Base-by-base conservation (phyloP, 2,113 vertebrate species). In the Calonectris borealis region DNA sequence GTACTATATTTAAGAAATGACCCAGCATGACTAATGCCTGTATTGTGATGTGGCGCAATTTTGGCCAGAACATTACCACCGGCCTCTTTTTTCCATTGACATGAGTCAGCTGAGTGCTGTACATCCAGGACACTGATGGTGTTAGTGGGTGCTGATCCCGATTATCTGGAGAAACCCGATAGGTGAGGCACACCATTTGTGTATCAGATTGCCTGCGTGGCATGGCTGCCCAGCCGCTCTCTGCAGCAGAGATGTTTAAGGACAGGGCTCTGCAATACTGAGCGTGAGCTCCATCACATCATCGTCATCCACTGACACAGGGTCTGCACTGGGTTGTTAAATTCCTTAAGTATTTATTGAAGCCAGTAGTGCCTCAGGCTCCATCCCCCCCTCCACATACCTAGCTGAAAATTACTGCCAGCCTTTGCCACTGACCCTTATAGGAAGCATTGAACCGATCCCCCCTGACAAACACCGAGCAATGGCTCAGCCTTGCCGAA, bases 401-500 rank as follows among this genome's bases (percentile, higher is more conserved):
- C 95, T 84, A 94, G 94, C 96, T 96, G 96, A 94, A 97, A 97
- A 98, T 97, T 97, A 96, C 95, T 95, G 95, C 97, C 95, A 96
- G 95, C 92, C 93, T 94, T 96, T 94, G 93, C 75, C 95, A 90
- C 40, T 97, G 97, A 97, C 97, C 95, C 97, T 85, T 97, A 55
- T 77, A 92, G 91, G 83, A 90, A 36, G 94, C 95, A 92, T 13
- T 95, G 96, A 97, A 97, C 61, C 86, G 17, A 51, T 94, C 46
- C 85, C 87, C 88, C 68, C 89, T 79, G 96, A 97, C 96, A 81
- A 80, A 85, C 76, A 24, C n/a, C 71, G 83, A 94, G 93, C 97
- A 65, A 64, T 9, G 89, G 96, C 93, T 96, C 93, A 44, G 93
- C 91, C 97, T 58, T 44, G 90, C 91, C 3, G 55, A 86, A 19